phyloP scores from a whole-genome alignment of 2,113 vertebrate species.

The Tenebrosternarchus preto region DNA sequence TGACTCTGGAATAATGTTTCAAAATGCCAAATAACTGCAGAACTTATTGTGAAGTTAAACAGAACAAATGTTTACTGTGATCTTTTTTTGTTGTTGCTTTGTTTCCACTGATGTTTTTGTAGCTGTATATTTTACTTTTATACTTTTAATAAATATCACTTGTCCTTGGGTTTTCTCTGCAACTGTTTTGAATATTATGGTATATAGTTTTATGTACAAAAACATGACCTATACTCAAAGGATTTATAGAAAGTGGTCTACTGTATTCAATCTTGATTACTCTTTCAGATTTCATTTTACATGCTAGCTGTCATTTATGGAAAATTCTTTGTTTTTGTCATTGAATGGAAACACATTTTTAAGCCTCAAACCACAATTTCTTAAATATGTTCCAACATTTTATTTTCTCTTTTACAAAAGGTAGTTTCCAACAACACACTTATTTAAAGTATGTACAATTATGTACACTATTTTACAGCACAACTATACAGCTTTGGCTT shows the following conservation, averaged over 20 bases:
- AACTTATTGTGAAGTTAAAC: background rate
- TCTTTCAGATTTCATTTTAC: too few relatives aligned
- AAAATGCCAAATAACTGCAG: background rate
- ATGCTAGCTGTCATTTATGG: too few relatives aligned
- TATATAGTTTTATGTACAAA: too few relatives aligned
- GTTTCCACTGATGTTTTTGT: background rate
- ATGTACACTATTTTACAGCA: conserved; percentile 47
- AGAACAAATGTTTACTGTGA: background rate
- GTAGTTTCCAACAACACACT: conserved; percentile 15
- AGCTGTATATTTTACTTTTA: background rate
- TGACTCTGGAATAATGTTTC: background rate
- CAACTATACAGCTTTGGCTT: conserved; percentile 24
- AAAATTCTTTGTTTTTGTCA: too few relatives aligned
- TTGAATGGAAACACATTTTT: background rate
- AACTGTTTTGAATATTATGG: background rate
- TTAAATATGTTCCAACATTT: background rate
- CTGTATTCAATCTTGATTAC: too few relatives aligned
- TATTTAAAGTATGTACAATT: conserved; percentile 39
- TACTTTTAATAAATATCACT: conserved; percentile 7
- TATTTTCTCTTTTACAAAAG: conserved; percentile 36
- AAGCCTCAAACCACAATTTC: background rate
- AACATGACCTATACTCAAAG: too few relatives aligned
- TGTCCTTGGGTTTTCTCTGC: background rate
- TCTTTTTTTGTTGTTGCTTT: background rate
- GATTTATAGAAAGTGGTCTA: too few relatives aligned